phyloP scores from a whole-genome alignment of 2,797 vertebrate species.

The Pygocentrus nattereri region DNA sequence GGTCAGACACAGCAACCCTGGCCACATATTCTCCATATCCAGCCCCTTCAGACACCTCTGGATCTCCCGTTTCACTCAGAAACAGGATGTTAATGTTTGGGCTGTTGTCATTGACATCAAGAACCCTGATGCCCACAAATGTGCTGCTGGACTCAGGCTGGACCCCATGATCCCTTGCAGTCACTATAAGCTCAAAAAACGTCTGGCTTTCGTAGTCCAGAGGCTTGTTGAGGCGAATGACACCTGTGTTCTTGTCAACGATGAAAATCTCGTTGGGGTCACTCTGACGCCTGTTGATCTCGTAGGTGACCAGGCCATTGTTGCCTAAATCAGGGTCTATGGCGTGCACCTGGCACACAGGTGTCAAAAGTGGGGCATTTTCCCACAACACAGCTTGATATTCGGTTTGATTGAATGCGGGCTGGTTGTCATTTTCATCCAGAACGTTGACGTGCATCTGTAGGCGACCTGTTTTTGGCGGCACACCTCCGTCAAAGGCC shows the following conservation, averaged over 20 bases:
- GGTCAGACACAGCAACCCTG: constrained; percentile 88
- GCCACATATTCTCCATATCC: constrained; percentile 86
- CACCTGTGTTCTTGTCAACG: constrained; percentile 83
- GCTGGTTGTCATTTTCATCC: constrained; percentile 94
- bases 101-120: constrained; percentile 91
- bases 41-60: constrained; percentile 85
- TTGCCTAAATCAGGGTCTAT: constrained; percentile 84
- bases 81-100: constrained; percentile 85
- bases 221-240: constrained; percentile 80
- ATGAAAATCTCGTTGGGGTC: constrained; percentile 78
- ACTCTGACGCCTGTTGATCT: constrained; percentile 81
- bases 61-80: constrained; percentile 85
- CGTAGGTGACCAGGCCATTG: constrained; percentile 84
- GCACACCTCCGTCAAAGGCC: constrained; percentile 89
- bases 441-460: constrained; percentile 80
- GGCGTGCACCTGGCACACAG: constrained; percentile 85
- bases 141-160: constrained; percentile 86
- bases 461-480: constrained; percentile 79
- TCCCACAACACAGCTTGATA: constrained; percentile 84
- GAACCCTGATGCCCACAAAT: constrained; percentile 83
- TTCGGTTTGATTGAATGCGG: constrained; percentile 83
- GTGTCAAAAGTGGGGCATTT: constrained; percentile 73
- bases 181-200: constrained; percentile 86
- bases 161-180: constrained; percentile 84
- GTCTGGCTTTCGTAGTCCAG: constrained; percentile 87